Conservation (phyloP, 2,888 invertebrate genomes). For the Allolobophora icterica region DNA sequence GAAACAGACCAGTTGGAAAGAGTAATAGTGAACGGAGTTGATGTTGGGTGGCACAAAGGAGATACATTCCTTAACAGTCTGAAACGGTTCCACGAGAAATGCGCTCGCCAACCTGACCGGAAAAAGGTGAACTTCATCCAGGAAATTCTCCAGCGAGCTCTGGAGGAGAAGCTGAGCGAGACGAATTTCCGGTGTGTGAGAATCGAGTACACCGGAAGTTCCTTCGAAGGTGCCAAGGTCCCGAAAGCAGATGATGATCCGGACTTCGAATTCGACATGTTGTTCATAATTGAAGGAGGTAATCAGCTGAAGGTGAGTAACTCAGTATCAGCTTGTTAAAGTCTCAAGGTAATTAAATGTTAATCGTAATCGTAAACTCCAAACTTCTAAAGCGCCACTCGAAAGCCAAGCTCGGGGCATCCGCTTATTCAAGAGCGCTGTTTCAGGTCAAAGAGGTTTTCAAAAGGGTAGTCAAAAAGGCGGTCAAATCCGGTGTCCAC, state of each 20-base stretch:
- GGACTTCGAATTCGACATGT: not conserved
- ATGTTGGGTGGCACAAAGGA: not conserved
- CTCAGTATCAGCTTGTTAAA: not conserved
- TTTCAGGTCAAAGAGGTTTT: too few species aligned
- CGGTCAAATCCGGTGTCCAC: too few species aligned
- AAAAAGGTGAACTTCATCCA: not conserved
- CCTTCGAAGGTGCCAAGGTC: not conserved
- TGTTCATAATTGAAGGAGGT: not conserved
- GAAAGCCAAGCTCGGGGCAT: too few species aligned
- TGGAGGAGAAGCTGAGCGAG: not conserved
- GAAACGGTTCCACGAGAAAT: not conserved
- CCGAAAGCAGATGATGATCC: not conserved
- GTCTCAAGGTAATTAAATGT: not conserved
- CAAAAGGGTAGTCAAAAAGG: too few species aligned
- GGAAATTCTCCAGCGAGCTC: not conserved
- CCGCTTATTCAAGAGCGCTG: too few species aligned
- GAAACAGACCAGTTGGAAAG: not conserved
- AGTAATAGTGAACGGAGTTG: not conserved
- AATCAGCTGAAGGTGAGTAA: not conserved
- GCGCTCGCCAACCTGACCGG: not conserved
- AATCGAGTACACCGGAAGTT: conserved; percentile 4
- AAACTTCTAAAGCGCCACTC: too few species aligned
- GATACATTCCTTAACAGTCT: not conserved
- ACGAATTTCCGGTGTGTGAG: not conserved
- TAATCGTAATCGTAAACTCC: not conserved